Evolutionary conservation across 2,888 invertebrate genomes (phyloP).

Genomic region (Cremastinae sp.): DNA sequence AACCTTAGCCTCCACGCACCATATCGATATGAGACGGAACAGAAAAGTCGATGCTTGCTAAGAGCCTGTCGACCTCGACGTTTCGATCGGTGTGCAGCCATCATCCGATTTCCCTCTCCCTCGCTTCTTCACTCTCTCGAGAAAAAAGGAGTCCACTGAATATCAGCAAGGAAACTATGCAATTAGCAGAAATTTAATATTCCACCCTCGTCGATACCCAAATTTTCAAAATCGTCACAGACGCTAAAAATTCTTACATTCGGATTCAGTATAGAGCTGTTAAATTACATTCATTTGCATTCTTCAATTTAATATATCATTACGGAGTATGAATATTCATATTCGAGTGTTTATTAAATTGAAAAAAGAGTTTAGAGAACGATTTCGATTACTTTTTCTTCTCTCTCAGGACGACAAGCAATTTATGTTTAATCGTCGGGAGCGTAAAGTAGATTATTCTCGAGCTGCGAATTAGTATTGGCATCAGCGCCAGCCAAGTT

Average conservation of each 20-base stretch:
- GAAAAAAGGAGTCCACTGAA: conserved; percentile 33
- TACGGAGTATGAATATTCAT: no score
- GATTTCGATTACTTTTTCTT: no score
- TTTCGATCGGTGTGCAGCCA: conserved; percentile 50
- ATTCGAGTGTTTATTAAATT: no score
- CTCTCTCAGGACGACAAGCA: background rate
- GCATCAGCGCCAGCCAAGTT: conserved; percentile 59
- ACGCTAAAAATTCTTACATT: no score
- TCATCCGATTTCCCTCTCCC: conserved; percentile 51
- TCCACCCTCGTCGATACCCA: conserved; percentile 32
- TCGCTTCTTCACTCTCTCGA: conserved; percentile 46
- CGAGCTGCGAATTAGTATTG: conserved; percentile 33
- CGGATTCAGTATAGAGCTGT: no score
- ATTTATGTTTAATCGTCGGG: conserved; percentile 11
- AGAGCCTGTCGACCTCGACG: conserved; percentile 54
- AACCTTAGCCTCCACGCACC: conserved; percentile 36
- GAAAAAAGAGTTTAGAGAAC: no score
- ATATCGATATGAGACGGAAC: conserved; percentile 28
- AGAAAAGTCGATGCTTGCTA: conserved; percentile 44
- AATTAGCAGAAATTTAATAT: conserved; percentile 45
- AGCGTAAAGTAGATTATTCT: conserved; percentile 5
- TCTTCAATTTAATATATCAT: no score
- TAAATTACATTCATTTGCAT: no score
- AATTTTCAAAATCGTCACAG: background rate
- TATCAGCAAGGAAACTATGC: conserved; percentile 32